Evolutionary conservation across 2,888 invertebrate species (phyloP), one percentile per base, ranked within the genome.

Genomic region (Microplitis deprimator): DNA sequence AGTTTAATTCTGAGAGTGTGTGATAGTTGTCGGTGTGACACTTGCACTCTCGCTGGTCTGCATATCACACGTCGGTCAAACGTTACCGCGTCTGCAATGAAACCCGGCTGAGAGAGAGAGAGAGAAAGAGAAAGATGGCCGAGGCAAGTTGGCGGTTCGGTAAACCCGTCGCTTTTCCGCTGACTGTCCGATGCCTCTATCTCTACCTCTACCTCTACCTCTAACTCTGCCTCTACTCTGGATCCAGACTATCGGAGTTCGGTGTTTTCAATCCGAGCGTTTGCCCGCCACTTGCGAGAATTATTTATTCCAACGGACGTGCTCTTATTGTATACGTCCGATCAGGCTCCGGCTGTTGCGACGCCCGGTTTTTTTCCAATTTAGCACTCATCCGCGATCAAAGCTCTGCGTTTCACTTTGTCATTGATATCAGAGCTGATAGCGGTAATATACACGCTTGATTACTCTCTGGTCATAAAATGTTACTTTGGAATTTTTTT

Each of bases 1-100:
- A 76, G 29, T 29, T 29, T 29, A 29, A 29, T 29, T 29, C 16
- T 17, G 38, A 20, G 68, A 62, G 39, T 62, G 73, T 68, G 73
- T 65, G 65, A 65, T 20, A 29, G 50, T 50, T 38, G 38, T 65
- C 29, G 69, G 75, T 17, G 61, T 40, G 16, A 50, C 59, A 79
- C 82, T 77, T 77, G 81, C 64, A 69, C 69, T 84, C 82, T 75
- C 68, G 70, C 73, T 64, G 81, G 81, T 78, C 79, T 85, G 85
- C 88, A 87, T 86, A 87, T 88, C 88, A 85, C 88, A 85, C 87
- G 86, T 87, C 87, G 88, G 87, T 87, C 88, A 88, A 88, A 88
- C 86, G 86, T 85, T 86, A 86, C 86, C 83, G 83, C 81, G 81
- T 83, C 83, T 81, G 84, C 86, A 85, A 87, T 87, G 85, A 87